Evolutionary conservation across 1,140 invertebrate species (phyloP).

Genomic region (Cotesia typhae): DNA sequence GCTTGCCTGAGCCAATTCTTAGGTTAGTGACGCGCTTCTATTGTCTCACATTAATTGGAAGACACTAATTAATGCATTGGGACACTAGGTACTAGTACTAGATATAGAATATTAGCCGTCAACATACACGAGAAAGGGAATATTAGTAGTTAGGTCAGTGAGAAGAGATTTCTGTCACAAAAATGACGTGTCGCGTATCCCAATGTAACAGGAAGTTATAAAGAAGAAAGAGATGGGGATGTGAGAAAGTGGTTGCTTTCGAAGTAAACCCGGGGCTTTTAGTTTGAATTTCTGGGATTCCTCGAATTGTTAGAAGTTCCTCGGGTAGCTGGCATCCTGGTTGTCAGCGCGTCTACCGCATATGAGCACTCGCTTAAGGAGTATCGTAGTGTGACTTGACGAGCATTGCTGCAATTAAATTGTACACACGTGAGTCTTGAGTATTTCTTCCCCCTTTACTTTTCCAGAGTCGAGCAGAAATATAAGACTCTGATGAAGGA

Average conservation of each 20-base stretch:
- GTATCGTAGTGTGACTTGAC: conserved; percentile 7
- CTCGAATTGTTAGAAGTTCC: conserved; percentile 25
- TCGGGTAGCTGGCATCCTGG: conserved; percentile 47
- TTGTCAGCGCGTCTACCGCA: conserved; percentile 58
- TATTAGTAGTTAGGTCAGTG: too few species aligned
- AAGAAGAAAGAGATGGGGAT: neutral
- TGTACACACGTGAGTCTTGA: conserved; percentile 8
- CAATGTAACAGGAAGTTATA: conserved; percentile 47
- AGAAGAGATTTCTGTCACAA: conserved; percentile 39
- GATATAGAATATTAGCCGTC: conserved; percentile 4
- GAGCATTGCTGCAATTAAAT: neutral
- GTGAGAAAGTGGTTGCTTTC: conserved; percentile 21
- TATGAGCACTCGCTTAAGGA: conserved; percentile 53
- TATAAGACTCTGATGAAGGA: too few species aligned
- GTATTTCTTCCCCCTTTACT: conserved; percentile 13
- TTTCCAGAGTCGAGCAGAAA: too few species aligned
- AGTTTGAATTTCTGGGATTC: neutral
- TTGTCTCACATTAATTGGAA: conserved; percentile 60
- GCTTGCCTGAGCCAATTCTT: conserved; percentile 50
- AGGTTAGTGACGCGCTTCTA: conserved; percentile 57
- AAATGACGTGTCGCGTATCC: conserved; percentile 57
- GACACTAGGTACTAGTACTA: neutral
- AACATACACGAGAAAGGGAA: conserved; percentile 30
- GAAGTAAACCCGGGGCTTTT: conserved; percentile 23
- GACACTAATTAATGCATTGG: conserved; percentile 52